Base-by-base conservation (phyloP, 2,888 invertebrate genomes). In the Mimumesa dahlbomi region DNA sequence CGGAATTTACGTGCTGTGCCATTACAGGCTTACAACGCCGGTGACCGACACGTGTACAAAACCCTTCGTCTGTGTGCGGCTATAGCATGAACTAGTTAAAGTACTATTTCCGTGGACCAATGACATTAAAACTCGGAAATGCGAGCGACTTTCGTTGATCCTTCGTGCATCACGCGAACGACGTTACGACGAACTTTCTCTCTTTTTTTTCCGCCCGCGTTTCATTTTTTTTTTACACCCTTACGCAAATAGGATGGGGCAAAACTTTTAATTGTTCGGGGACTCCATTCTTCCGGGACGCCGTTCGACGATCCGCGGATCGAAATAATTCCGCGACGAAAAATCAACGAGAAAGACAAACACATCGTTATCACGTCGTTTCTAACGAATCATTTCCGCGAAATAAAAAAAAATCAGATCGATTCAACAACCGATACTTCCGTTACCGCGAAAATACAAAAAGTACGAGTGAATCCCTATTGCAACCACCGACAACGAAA, bases 151-250 rank as follows among this genome's bases (percentile, higher is more conserved):
- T 73, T 67, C 45, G 54, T 36, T 36, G 52, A 48, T 54, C 49
- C 64, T 71, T 64, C 80, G 79, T 77, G 79, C 53, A 69, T 67
- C 79, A 80, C 80, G 80, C 80, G 59, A 80, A 36, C 50, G 29
- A 13, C 42, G 38, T 50, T 50, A 40, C 48, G 54, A 62, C 71
- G 49, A 64, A 71, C 45, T 77, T 77, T n/a, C n/a, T n/a, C n/a
- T n/a, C n/a, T n/a, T n/a, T n/a, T n/a, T n/a, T n/a, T n/a, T n/a
- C n/a, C n/a, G n/a, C n/a, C n/a, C n/a, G n/a, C n/a, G n/a, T n/a
- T n/a, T n/a, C n/a, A n/a, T n/a, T n/a, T n/a, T n/a, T n/a, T n/a
- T n/a, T 71, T 69, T 69, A 69, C 70, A 53, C 57, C 69, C n/a
- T 49, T 71, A 71, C 63, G 70, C 70, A 71, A 71, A 68, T 68